Percentiles rank a stretch among this genome's conserved stretches.
These are phyloP conservation scores for Pantherophis vulpinus DNA, from an alignment of 2,797 vertebrate genomes.

Conservation along the genomic window DNA sequence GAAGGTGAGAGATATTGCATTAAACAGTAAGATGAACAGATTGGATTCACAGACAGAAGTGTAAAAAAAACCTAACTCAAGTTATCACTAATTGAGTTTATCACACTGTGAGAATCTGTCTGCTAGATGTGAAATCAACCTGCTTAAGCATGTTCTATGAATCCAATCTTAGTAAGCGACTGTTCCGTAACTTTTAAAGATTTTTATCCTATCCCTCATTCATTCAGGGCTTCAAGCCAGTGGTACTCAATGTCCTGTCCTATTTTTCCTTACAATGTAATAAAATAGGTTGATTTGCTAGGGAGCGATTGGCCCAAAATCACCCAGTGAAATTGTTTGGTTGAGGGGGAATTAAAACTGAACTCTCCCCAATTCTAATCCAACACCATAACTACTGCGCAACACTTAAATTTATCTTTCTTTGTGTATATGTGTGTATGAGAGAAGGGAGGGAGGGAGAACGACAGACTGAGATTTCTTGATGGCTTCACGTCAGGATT, in stretches of 20 bases:
- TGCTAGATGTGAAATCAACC: background rate
- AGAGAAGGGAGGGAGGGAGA: background rate
- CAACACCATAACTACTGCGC: background rate
- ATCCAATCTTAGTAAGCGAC: background rate
- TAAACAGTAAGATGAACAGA: background rate
- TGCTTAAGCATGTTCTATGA: background rate
- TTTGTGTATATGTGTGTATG: background rate
- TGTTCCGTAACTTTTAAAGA: background rate
- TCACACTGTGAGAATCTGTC: background rate
- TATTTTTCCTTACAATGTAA: background rate
- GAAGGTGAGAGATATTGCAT: background rate
- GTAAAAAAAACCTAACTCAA: background rate
- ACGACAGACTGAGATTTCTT: background rate
- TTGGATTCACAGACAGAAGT: background rate
- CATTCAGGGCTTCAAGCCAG: background rate
- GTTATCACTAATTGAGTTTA: background rate
- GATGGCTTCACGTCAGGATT: background rate
- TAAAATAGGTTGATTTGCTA: background rate
- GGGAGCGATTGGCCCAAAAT: background rate
- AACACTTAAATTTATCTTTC: background rate
- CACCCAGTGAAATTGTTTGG: background rate
- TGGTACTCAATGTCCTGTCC: background rate
- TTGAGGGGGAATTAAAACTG: background rate
- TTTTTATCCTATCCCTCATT: background rate
- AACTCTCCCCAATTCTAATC: background rate